Evolutionary conservation across 2,113 vertebrate genomes (phyloP).

Genomic region (Oncorhynchus tshawytscha): DNA sequence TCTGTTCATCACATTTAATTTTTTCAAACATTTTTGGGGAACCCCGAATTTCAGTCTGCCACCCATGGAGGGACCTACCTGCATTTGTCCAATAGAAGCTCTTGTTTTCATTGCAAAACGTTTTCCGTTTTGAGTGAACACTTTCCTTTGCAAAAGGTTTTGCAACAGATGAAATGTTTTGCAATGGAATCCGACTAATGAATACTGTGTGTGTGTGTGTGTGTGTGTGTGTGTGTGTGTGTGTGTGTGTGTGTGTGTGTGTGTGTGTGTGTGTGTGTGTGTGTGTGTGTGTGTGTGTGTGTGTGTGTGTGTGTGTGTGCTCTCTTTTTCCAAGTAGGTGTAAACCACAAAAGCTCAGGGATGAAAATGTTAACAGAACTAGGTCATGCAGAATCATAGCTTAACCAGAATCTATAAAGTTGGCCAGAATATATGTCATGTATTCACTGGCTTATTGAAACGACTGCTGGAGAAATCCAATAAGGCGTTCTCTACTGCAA

Average conservation of each 20-base stretch:
- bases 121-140: too few relatives aligned
- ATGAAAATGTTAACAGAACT: slow-evolving; percentile 45
- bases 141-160: too few relatives aligned
- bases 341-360: neutral
- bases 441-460: slow-evolving; percentile 47
- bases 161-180: too few relatives aligned
- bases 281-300: slow-evolving; percentile 33
- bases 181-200: too few relatives aligned
- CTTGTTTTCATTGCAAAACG: too few relatives aligned
- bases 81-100: too few relatives aligned
- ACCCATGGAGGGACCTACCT: too few relatives aligned
- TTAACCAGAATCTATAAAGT: slow-evolving; percentile 30
- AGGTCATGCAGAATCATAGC: slow-evolving; percentile 51
- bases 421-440: slow-evolving; percentile 37
- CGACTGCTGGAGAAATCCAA: slow-evolving; percentile 52
- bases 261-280: slow-evolving; percentile 19
- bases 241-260: too few relatives aligned
- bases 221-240: slow-evolving; percentile 27
- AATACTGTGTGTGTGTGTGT: slow-evolving; percentile 11
- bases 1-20: too few relatives aligned
- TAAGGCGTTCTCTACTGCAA: slow-evolving; percentile 40
- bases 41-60: too few relatives aligned
- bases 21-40: too few relatives aligned
- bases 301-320: slow-evolving; percentile 32
- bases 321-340: slow-evolving; percentile 28